Base-by-base conservation (phyloP, 1,140 invertebrate species). In the Cyphomyrmex costatus region DNA sequence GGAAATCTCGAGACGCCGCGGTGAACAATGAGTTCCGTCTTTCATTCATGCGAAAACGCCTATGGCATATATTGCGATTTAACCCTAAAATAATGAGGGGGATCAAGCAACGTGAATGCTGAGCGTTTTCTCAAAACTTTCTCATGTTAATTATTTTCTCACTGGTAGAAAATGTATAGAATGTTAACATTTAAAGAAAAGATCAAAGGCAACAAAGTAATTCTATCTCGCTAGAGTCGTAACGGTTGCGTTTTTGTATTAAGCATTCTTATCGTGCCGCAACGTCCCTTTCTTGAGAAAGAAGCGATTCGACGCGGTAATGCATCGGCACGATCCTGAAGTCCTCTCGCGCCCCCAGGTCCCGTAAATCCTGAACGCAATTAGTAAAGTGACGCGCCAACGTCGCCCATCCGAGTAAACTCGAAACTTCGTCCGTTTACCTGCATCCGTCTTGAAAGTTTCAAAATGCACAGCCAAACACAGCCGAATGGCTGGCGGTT, bases 371-470 rank as follows among this genome's bases (percentile, higher is more conserved):
- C 58, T 56, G 82, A 61, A 78, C 82, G 82, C 58, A 88, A 88
- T 88, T 88, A 61, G 66, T 36, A 33, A 89, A 78, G 60, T 78
- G 70, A 58, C 74, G 51, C 58, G 85, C 53, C 63, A 36, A 60
- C 65, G 73, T 60, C 68, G 60, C 33, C 66, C 42, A 70, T 68
- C 27, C 51, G 51, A 46, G 71, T 61, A 71, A 85, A 74, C 71
- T 88, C 27, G 73, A 83, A 85, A 85, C 82, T 85, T 85, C 6
- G 58, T 63, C 73, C 82, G 82, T 85, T 85, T 85, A 85, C 82
- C 82, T 85, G 82, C 82, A 88, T 88, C 86, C 65, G 83, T 86
- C 74, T 87, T 65, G 73, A 65, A 51, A 58, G 80, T 85, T 78
- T 56, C 80, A 65, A 79, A 68, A 71, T 88, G 68, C 60, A 58